A percentile compares a stretch with the other conserved stretches of the same genome.
Evolutionary conservation across 2,797 vertebrate species (phyloP).

Genomic region (Serranus cabrilla): DNA sequence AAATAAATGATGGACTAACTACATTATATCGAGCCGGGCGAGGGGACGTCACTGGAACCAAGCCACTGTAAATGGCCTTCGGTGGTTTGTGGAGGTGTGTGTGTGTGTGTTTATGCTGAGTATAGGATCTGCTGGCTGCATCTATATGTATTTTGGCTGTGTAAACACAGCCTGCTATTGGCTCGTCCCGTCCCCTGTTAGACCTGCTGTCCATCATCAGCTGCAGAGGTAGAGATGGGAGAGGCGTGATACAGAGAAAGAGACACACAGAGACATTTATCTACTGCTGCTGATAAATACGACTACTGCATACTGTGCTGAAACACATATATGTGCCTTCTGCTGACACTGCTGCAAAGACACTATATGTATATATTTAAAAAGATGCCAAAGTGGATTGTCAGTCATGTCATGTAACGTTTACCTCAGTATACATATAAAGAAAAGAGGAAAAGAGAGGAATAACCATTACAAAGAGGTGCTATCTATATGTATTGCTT

Average conservation of each 20-base stretch:
- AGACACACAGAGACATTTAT: conserved; percentile 1
- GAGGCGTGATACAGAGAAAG: conserved; percentile 9
- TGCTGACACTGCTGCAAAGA: conserved; percentile 31
- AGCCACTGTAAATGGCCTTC: conserved; percentile 24
- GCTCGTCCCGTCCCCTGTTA: conserved; percentile 6
- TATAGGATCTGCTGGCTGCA: neutral
- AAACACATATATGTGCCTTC: neutral
- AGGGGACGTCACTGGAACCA: conserved; percentile 27
- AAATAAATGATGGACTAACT: conserved; percentile 54
- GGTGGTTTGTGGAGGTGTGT: conserved; percentile 7
- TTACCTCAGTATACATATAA: neutral
- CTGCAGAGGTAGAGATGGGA: conserved; percentile 10
- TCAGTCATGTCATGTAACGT: neutral
- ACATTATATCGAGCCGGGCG: conserved; percentile 25
- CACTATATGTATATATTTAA: conserved; percentile 1
- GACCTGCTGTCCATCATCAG: conserved; percentile 51
- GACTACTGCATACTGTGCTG: conserved; percentile 1
- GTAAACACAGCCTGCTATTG: conserved; percentile 18
- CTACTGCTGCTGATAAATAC: conserved; percentile 16
- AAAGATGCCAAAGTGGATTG: neutral
- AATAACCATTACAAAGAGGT: neutral
- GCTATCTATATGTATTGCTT: neutral
- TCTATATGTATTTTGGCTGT: conserved; percentile 32
- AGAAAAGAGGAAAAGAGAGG: neutral
- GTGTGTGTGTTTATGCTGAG: conserved; percentile 4